Conservation (phyloP, 2,888 invertebrate species). For the Eristalis tenax region DNA sequence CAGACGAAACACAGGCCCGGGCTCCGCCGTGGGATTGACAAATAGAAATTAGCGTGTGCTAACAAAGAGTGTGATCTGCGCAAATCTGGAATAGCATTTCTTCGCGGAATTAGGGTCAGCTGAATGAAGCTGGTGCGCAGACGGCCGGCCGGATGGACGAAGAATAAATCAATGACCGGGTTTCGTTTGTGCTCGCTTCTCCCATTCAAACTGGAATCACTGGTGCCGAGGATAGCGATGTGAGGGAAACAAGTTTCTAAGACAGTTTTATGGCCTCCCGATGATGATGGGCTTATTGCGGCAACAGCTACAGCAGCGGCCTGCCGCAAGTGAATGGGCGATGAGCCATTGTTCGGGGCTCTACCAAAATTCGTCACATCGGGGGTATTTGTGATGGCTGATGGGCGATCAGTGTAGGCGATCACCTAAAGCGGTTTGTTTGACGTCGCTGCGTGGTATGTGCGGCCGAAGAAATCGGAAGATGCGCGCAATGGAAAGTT, state of each 20-base stretch:
- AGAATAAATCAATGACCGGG: constrained; percentile 54
- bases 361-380: constrained; percentile 35
- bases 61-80: background rate
- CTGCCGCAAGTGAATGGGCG: constrained; percentile 38
- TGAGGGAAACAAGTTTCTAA: constrained; percentile 40
- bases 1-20: background rate
- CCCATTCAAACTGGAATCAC: constrained; percentile 41
- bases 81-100: constrained; percentile 36
- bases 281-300: constrained; percentile 49
- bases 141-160: background rate
- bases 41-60: constrained; percentile 6
- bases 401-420: background rate
- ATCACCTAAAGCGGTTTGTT: constrained; percentile 11
- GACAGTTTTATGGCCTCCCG: constrained; percentile 37
- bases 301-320: constrained; percentile 5
- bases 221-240: constrained; percentile 6
- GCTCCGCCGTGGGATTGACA: background rate
- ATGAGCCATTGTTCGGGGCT: constrained; percentile 28
- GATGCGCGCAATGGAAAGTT: constrained; percentile 43
- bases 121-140: constrained; percentile 6
- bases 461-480: constrained; percentile 29
- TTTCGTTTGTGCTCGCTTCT: constrained; percentile 34
- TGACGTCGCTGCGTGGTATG: constrained; percentile 11
- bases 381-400: constrained; percentile 34
- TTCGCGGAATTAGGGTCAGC: constrained; percentile 47